Conservation (phyloP, 2,113 vertebrate species). For the Neofelis nebulosa region DNA sequence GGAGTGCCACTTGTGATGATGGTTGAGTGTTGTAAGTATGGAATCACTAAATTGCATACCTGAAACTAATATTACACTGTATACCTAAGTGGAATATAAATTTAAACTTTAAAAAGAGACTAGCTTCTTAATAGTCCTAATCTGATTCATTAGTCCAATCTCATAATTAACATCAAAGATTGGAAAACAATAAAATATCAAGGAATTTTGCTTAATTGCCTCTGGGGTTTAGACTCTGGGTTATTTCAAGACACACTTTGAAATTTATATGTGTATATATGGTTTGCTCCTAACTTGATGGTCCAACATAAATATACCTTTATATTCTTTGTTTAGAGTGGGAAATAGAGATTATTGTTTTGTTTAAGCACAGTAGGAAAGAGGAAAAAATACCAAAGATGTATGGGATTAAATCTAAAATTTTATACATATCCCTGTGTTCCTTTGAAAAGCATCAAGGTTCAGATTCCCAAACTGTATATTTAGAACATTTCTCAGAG, state of each 20-base stretch:
- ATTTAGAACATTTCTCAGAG: background rate
- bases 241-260: background rate
- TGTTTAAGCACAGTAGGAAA: background rate
- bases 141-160: background rate
- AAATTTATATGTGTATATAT: background rate
- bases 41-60: background rate
- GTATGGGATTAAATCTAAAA: background rate
- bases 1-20: background rate
- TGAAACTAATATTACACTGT: background rate
- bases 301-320: background rate
- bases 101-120: background rate
- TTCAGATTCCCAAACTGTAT: background rate
- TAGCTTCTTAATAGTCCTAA: background rate
- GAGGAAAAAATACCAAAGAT: background rate
- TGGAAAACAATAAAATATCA: background rate
- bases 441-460: background rate
- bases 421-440: background rate
- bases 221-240: slow-evolving; percentile 2
- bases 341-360: background rate
- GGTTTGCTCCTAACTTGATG: background rate
- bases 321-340: background rate
- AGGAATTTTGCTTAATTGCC: background rate
- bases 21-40: background rate
- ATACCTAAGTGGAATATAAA: background rate
- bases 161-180: background rate